Base-by-base conservation (phyloP, 2,888 invertebrate genomes). In the Rhopalosiphum nymphaeae region DNA sequence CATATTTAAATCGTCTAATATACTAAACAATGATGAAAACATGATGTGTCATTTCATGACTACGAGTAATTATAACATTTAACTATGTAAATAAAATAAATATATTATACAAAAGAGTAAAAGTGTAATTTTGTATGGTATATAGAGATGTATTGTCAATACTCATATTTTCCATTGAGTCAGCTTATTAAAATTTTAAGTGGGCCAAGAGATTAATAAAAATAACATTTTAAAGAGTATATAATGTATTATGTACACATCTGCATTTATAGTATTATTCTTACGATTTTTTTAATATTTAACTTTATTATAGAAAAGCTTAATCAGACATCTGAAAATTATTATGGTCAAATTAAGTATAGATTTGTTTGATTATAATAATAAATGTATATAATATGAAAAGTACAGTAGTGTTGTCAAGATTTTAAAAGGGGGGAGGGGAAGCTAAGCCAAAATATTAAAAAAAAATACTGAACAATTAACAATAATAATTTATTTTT, bases 11-110 rank as follows among this genome's bases (percentile, higher is more conserved):
- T 26, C 36, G 36, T 36, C 36, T 36, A 36, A 9, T 42, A 36
- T 78, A 78, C 16, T 78, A 78, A 78, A 36, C 36, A 78, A 36
- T n/a, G n/a, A n/a, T n/a, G n/a, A n/a, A n/a, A 78, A 21, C 36
- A 78, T 36, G 78, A 78, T 78, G 36, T 78, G 21, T 3, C 7
- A 78, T 78, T 78, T 36, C 36, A 42, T 78, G 78, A 78, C 16
- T 21, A 46, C 44, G 44, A 46, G 44, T 46, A 78, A 78, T 36
- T 78, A 21, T 78, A 36, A 78, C 36, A 78, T 67, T 67, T n/a
- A n/a, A 67, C 67, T 67, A 67, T 67, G 67, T 16, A n/a, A 67
- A n/a, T 67, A n/a, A 67, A 67, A n/a, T n/a, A n/a, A 67, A 67
- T 67, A 53, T 21, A 53, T 53, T 53, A 53, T 53, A n/a, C 5